Evolutionary conservation across 2,113 vertebrate species (phyloP).

Genomic region (Zootoca vivipara): DNA sequence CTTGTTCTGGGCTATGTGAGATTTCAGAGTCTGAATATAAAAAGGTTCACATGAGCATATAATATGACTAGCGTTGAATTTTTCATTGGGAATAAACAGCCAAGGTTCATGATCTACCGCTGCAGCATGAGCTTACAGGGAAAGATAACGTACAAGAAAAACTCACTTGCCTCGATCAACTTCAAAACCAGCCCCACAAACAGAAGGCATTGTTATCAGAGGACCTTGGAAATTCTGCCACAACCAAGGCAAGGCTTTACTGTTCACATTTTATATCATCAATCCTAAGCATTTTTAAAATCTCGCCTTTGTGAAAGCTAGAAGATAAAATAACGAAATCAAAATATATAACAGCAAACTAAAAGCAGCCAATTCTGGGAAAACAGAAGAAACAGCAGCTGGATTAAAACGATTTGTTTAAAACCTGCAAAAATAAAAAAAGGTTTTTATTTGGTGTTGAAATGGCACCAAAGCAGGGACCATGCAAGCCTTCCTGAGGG

Average conservation of each 20-base stretch:
- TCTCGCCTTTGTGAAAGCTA: not conserved
- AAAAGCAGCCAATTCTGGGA: not conserved
- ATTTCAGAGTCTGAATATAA: not conserved
- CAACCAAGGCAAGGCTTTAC: not conserved
- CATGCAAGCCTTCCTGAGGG: not conserved
- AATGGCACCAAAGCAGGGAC: not conserved
- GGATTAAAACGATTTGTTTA: too few species aligned
- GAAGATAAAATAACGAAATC: not conserved
- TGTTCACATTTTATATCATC: not conserved
- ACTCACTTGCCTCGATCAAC: not conserved
- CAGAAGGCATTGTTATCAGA: not conserved
- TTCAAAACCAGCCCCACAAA: not conserved
- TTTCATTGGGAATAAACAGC: not conserved
- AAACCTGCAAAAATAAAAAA: too few species aligned
- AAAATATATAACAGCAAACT: not conserved
- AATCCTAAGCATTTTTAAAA: not conserved
- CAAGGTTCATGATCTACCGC: not conserved
- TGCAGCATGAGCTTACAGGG: not conserved
- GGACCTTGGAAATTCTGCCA: not conserved
- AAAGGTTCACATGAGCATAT: not conserved
- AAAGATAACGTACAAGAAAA: not conserved
- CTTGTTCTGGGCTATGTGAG: constrained; percentile 3
- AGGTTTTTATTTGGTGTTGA: not conserved
- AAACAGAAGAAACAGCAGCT: not conserved
- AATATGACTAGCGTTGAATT: rapidly evolving